Conservation (phyloP, 2,888 invertebrate genomes). For the Schrankia costaestrigalis region DNA sequence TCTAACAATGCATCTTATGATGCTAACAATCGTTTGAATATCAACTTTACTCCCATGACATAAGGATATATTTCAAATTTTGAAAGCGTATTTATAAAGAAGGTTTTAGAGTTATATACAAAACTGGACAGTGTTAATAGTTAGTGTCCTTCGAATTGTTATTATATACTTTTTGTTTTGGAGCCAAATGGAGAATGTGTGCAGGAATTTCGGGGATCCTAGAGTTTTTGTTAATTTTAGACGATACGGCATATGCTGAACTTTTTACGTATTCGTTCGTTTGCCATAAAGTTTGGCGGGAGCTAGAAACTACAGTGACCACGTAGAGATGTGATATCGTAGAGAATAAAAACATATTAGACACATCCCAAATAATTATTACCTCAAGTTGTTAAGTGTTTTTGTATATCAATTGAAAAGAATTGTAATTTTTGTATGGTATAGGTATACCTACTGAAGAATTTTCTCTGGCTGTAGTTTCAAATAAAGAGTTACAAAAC, state of each 20-base stretch:
- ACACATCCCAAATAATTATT: too few species aligned
- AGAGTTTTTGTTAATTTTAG: slow-evolving; percentile 23
- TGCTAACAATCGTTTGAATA: slow-evolving; percentile 6
- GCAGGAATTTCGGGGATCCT: slow-evolving; percentile 20
- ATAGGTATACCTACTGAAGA: too few species aligned
- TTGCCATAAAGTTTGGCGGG: too few species aligned
- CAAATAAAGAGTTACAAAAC: too few species aligned
- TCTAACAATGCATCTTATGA: slow-evolving; percentile 7
- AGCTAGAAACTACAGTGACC: too few species aligned
- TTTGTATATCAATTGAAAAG: too few species aligned
- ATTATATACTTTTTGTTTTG: slow-evolving; percentile 60
- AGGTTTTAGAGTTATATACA: slow-evolving; percentile 46
- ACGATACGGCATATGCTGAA: slow-evolving; percentile 8
- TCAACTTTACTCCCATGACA: slow-evolving; percentile 10
- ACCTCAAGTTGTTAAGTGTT: too few species aligned
- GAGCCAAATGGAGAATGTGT: slow-evolving; percentile 51
- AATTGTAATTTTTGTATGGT: too few species aligned
- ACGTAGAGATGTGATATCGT: too few species aligned
- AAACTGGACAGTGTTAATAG: slow-evolving; percentile 66
- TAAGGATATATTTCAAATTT: neutral
- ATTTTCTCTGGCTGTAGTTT: too few species aligned
- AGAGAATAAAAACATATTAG: too few species aligned
- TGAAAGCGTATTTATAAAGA: slow-evolving; percentile 3
- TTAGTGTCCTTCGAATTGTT: slow-evolving; percentile 61
- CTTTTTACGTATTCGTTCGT: too few species aligned